phyloP scores from a whole-genome alignment of 2,797 vertebrate genomes.

The Aotus griseimembra region DNA sequence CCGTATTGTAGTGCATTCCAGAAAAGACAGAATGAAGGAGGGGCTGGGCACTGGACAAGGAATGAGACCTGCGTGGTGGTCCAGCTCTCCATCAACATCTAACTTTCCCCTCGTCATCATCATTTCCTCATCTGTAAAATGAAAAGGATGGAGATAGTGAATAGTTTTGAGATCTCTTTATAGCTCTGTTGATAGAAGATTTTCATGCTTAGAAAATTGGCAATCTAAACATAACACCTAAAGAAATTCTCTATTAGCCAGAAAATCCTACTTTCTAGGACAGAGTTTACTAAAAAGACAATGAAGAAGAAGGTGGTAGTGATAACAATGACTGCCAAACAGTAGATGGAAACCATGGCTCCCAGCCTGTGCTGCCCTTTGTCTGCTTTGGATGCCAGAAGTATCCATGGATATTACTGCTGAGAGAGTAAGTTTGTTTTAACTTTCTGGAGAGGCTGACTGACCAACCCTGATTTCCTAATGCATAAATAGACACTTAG shows the following conservation, averaged over 20 bases:
- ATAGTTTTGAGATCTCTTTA: background rate
- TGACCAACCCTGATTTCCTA: background rate
- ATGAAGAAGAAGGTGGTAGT: background rate
- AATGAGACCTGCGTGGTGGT: background rate
- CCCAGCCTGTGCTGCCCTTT: background rate
- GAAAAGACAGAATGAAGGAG: background rate
- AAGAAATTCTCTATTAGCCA: background rate
- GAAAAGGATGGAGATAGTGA: background rate
- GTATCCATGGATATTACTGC: background rate
- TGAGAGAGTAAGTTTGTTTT: background rate
- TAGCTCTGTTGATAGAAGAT: background rate
- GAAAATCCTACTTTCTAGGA: background rate
- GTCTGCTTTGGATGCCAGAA: background rate
- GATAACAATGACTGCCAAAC: background rate
- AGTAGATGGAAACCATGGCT: background rate
- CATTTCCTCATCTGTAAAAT: background rate
- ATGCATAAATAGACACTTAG: background rate
- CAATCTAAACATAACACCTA: background rate
- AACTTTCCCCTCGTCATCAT: background rate
- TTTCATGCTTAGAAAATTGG: background rate
- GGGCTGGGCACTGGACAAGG: background rate
- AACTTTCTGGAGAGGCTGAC: background rate
- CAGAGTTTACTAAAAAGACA: background rate
- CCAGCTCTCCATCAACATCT: background rate
- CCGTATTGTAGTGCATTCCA: background rate